Base-by-base conservation (phyloP, 1,140 invertebrate genomes). In the Drosophila lowei region DNA sequence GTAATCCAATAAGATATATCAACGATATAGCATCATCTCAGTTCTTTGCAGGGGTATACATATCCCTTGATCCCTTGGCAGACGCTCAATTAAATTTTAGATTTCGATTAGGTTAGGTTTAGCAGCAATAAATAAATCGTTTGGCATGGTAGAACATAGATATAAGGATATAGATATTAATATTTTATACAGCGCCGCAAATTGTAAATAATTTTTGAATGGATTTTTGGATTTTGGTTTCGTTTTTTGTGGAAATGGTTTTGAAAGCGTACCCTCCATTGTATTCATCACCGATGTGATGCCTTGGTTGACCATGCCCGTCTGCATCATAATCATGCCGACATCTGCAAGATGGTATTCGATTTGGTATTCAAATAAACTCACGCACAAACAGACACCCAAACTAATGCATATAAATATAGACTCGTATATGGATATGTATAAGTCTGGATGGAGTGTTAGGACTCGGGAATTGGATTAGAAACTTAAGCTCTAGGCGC, bases 281-380 rank as follows among this genome's bases (percentile, higher is more conserved):
- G 94, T 94, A 94, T 95, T 96, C 83, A 91, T 89, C 92, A 94
- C 93, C 92, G 94, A 92, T 93, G 94, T 96, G 92, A 95, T 92
- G 92, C 94, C 94, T 93, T 95, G 94, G 94, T 96, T 96, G 83
- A 97, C 95, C 96, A 97, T 97, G 93, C 96, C 96, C 91, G 95
- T 94, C 95, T 97, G 96, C 96, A 97, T 96, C 96, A 97, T 96
- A 94, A 97, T 96, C 96, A 97, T 97, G 94, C 96, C 96, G 92
- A 97, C 96, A 97, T 97, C 96, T 97, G 96, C 89, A 96, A 97
- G 67, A 89, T 67, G 79, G 63, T 84, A 18, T 64, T 83, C 67
- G 48, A 54, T 71, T 72, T 83, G 58, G 74, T 79, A 77, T 76
- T 71, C 75, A 58, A 55, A 52, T 72, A 65, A 57, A 76, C 83